A percentile compares a stretch with the other conserved stretches of the same genome.
Evolutionary conservation across 2,797 vertebrate species (phyloP).

Genomic region (Falco novaeseelandiae): DNA sequence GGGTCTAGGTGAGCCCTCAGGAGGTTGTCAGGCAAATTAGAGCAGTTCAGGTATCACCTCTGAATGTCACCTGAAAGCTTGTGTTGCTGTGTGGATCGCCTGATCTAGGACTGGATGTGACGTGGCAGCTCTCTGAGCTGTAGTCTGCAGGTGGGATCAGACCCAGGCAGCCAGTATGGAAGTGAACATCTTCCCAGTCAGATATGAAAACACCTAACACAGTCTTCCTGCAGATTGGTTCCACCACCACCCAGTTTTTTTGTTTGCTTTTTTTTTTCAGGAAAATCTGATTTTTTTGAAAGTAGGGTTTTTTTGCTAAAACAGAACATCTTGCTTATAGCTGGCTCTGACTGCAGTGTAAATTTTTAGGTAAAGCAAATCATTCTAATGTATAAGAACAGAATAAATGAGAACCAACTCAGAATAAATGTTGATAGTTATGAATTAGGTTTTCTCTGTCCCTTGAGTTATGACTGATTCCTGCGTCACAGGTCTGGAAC

Average conservation of each 20-base stretch:
- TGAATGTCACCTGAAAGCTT: neutral
- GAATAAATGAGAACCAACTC: neutral
- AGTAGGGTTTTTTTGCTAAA: neutral
- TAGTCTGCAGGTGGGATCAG: neutral
- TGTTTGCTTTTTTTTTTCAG: neutral
- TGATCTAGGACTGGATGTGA: neutral
- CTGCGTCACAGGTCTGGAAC: neutral
- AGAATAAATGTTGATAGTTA: neutral
- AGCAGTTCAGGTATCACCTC: neutral
- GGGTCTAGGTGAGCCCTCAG: neutral
- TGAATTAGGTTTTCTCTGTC: neutral
- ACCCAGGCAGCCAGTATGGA: neutral
- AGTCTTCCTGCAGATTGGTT: neutral
- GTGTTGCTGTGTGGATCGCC: neutral
- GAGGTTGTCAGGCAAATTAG: neutral
- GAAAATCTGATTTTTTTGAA: neutral
- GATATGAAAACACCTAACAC: neutral
- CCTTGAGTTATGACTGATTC: neutral
- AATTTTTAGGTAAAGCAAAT: neutral
- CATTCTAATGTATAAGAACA: neutral
- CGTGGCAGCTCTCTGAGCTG: neutral
- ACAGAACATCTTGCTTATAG: neutral
- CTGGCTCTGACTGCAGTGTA: neutral
- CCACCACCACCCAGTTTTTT: fast-evolving
- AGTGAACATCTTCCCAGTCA: neutral